These are phyloP conservation scores for Pharmacophagus antenor DNA, from an alignment of 2,888 invertebrate genomes.

Conservation along the genomic window DNA sequence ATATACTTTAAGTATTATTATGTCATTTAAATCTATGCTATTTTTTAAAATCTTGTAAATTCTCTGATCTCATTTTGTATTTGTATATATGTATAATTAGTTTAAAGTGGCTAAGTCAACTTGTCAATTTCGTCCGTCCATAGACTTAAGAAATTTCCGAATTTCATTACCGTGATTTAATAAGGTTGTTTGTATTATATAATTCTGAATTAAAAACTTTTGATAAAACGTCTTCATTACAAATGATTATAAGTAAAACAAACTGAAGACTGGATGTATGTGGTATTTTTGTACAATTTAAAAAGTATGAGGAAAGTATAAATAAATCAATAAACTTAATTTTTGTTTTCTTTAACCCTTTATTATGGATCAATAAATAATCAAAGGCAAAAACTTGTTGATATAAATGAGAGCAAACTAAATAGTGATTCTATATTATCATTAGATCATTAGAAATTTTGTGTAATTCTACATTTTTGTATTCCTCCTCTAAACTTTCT, in stretches of 20 bases:
- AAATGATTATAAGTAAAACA: not conserved
- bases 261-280: conserved; percentile 30
- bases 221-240: conserved; percentile 14
- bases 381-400: too few species aligned
- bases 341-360: conserved; percentile 23
- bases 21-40: conserved; percentile 38
- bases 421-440: too few species aligned
- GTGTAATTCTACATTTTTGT: too few species aligned
- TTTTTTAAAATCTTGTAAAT: conserved; percentile 60
- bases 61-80: conserved; percentile 71
- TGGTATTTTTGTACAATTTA: conserved; percentile 32
- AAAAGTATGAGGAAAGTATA: conserved; percentile 28
- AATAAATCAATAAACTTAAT: conserved; percentile 33
- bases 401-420: too few species aligned
- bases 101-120: conserved; percentile 39
- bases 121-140: conserved; percentile 48
- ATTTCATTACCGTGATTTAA: conserved; percentile 13
- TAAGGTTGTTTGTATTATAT: conserved; percentile 6
- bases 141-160: conserved; percentile 17
- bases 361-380: not conserved
- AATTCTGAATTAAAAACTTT: not conserved
- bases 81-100: conserved; percentile 60
- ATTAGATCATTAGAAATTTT: too few species aligned
- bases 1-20: conserved; percentile 47
- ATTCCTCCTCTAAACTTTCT: too few species aligned